phyloP scores from a whole-genome alignment of 2,797 vertebrate genomes.

The Danionella dracula region DNA sequence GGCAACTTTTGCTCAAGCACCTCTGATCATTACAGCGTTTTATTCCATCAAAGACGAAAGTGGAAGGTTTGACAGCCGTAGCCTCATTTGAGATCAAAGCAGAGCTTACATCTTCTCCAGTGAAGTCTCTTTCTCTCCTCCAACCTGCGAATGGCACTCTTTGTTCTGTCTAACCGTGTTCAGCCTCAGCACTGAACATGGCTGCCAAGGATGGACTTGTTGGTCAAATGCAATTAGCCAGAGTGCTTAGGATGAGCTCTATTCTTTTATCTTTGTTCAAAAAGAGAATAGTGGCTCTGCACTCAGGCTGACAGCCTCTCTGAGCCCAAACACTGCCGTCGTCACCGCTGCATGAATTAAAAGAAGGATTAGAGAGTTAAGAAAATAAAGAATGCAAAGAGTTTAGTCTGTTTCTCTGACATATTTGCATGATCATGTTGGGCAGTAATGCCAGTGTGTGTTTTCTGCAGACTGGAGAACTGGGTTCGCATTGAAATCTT shows the following conservation, averaged over 20 bases:
- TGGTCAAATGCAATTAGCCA: slow-evolving; percentile 67
- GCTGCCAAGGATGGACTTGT: slow-evolving; percentile 53
- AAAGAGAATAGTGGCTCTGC: slow-evolving; percentile 49
- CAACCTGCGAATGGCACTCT: slow-evolving; percentile 53
- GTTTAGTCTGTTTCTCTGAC: neutral
- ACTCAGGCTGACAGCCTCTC: slow-evolving; percentile 45
- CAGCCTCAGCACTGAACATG: slow-evolving; percentile 53
- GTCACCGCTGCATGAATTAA: slow-evolving; percentile 16
- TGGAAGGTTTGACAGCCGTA: slow-evolving; percentile 46
- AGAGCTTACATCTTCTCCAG: slow-evolving; percentile 45
- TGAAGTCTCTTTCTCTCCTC: slow-evolving; percentile 52
- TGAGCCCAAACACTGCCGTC: slow-evolving; percentile 23
- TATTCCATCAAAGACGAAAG: slow-evolving; percentile 50
- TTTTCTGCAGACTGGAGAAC: too few relatives aligned
- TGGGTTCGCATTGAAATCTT: too few relatives aligned
- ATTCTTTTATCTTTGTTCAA: slow-evolving; percentile 62
- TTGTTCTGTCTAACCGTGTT: slow-evolving; percentile 59
- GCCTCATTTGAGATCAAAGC: slow-evolving; percentile 62
- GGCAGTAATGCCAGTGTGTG: too few relatives aligned
- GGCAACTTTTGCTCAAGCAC: slow-evolving; percentile 10
- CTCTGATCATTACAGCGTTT: slow-evolving; percentile 46
- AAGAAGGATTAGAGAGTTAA: slow-evolving; percentile 29
- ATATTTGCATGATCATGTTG: neutral
- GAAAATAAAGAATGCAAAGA: neutral
- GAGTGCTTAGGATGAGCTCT: slow-evolving; percentile 55